phyloP scores from a whole-genome alignment of 2,888 invertebrate species.

The Asteroscopus sphinx region DNA sequence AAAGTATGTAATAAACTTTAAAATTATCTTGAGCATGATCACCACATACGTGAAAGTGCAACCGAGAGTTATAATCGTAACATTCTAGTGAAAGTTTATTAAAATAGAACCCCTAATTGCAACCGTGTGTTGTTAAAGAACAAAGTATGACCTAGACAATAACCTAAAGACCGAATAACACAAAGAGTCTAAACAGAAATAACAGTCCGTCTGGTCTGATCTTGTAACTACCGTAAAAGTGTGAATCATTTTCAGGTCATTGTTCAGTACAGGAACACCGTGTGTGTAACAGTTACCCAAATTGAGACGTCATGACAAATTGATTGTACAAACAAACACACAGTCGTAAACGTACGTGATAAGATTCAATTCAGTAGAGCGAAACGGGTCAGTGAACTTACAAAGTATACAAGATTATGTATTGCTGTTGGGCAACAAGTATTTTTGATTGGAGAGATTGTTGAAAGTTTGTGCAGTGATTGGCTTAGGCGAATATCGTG shows the following conservation, averaged over 20 bases:
- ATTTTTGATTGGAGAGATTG: slow-evolving; percentile 36
- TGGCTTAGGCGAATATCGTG: slow-evolving; percentile 3
- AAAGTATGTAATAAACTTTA: slow-evolving; percentile 29
- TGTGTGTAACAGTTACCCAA: slow-evolving; percentile 83
- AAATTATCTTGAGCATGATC: slow-evolving; percentile 22
- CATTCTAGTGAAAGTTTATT: slow-evolving; percentile 45
- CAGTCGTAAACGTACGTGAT: slow-evolving; percentile 74
- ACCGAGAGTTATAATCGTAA: slow-evolving; percentile 13
- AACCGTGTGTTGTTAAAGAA: slow-evolving; percentile 14
- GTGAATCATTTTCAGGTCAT: slow-evolving; percentile 85
- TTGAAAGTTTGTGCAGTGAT: slow-evolving; percentile 29
- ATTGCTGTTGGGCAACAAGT: slow-evolving; percentile 49
- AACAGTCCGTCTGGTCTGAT: slow-evolving; percentile 70
- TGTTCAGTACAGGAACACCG: slow-evolving; percentile 73
- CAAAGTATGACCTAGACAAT: slow-evolving; percentile 59
- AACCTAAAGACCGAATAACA: slow-evolving; percentile 70
- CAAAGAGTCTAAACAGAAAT: slow-evolving; percentile 62
- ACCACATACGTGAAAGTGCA: slow-evolving; percentile 31
- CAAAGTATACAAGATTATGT: slow-evolving; percentile 50
- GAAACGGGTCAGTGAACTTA: slow-evolving; percentile 73
- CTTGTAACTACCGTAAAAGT: slow-evolving; percentile 74
- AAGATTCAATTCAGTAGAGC: slow-evolving; percentile 75
- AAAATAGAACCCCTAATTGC: slow-evolving; percentile 25
- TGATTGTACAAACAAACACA: slow-evolving; percentile 76
- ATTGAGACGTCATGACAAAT: slow-evolving; percentile 83